Base-by-base conservation (phyloP, 2,888 invertebrate genomes). In the Stenolophus ochropezus region DNA sequence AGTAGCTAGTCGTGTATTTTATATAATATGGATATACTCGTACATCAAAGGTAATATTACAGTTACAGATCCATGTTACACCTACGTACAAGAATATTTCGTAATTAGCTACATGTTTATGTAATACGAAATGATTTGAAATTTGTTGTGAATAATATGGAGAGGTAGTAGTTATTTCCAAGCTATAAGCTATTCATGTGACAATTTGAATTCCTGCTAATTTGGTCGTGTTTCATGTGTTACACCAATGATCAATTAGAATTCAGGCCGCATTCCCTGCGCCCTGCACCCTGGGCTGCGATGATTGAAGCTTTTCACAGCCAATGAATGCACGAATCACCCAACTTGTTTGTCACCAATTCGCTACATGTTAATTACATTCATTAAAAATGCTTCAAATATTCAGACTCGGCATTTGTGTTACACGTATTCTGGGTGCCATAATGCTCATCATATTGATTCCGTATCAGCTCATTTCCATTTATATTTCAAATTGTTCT, bases 301-400 rank as follows among this genome's bases (percentile, higher is more conserved):
- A 61, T 61, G 61, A 61, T 61, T 61, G 61, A 2, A 61, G 61
- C 61, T 61, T 61, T 61, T 61, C 61, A 61, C 25, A 61, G 14
- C 61, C 23, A 61, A 56, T 27, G 27, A 61, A 61, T 61, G 14
- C 21, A 23, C 23, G 53, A 49, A 56, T 56, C 53, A 56, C 25
- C 61, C 14, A 14, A 61, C 14, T 61, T 61, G 61, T 25, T 61
- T 25, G 61, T 23, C 27, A 61, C 23, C 5, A 61, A 27, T 61
- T 23, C 23, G 25, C 27, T 25, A 23, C 25, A 23, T 18, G 56
- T 20, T 56, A 27, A 61, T 61, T 61, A 61, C 23, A 23, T 61
- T 61, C 61, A 61, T 25, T 27, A 61, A 61, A 56, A 56, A 56
- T 56, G 56, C 20, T 27, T 27, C 61, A 61, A 23, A 61, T 61